Base-by-base conservation (phyloP, 2,888 invertebrate genomes). In the Endomychus coccineus region DNA sequence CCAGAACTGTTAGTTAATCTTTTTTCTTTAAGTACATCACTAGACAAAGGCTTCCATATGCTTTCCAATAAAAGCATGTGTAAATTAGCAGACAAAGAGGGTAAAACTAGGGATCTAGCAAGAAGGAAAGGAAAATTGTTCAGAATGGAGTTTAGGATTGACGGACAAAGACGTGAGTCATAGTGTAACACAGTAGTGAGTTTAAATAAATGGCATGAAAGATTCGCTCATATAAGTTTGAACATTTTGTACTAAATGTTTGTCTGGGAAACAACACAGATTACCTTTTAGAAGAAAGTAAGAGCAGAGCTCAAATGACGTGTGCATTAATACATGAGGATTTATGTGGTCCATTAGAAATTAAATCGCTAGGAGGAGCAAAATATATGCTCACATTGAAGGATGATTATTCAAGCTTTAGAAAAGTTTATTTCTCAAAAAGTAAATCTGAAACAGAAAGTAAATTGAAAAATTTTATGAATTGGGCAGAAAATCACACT, bases 401-500 rank as follows among this genome's bases (percentile, higher is more conserved):
- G 34, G 50, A 50, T 40, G 48, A 51, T 31, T 43, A 29, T 36
- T 47, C 46, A 12, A n/a, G 38, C 15, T 46, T 39, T 16, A 23
- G 44, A 15, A 23, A 9, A 6, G 34, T 45, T 7, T 50, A 46
- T 34, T 50, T 50, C 27, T 16, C 49, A 15, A 49, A 46, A 39
- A 10, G 36, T 11, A 52, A 52, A n/a, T n/a, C n/a, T n/a, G n/a
- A n/a, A n/a, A n/a, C n/a, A n/a, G n/a, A n/a, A n/a, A n/a, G n/a
- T n/a, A 36, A 36, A 11, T 16, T 53, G 12, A 23, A 49, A 44
- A 40, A 42, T 36, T 49, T 44, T 46, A 40, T 50, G 13, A 16
- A 29, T 30, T 25, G 40, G 25, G 46, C 36, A 3, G 53, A 59
- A 43, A 58, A 53, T 41, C 27, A 31, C 24, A 54, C 52, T 3